Conservation (phyloP, 2,888 invertebrate genomes). For the Colostygia pectinataria region DNA sequence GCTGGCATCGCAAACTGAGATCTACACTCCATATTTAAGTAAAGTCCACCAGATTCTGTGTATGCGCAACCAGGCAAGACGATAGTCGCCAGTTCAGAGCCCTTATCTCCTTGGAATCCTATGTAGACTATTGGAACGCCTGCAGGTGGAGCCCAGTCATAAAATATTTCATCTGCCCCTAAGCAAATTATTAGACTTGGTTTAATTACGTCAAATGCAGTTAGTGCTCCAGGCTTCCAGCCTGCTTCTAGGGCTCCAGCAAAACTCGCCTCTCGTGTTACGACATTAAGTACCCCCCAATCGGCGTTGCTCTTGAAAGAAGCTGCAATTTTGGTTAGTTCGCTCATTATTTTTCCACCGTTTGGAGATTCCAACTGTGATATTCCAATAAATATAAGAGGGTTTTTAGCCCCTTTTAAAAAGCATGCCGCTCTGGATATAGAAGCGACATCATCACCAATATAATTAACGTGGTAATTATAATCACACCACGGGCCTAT, state of each 20-base stretch:
- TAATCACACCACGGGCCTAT: conserved; percentile 95
- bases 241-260: conserved; percentile 98
- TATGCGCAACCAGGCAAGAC: conserved; percentile 98
- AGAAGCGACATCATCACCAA: conserved; percentile 47
- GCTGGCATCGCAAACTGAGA: conserved; percentile 94
- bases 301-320: conserved; percentile 28
- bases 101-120: conserved; percentile 97
- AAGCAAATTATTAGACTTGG: conserved; percentile 93
- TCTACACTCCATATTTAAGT: conserved; percentile 97
- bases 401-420: conserved; percentile 52
- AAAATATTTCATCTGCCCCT: conserved; percentile 94
- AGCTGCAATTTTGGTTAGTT: conserved; percentile 37
- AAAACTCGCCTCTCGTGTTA: conserved; percentile 95
- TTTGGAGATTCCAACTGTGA: conserved; percentile 46
- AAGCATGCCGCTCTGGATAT: conserved; percentile 34
- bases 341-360: conserved; percentile 48
- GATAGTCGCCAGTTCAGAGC: conserved; percentile 94
- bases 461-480: conserved; percentile 85
- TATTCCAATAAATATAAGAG: conserved; percentile 67
- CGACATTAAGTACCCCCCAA: conserved; percentile 89
- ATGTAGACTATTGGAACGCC: conserved; percentile 92
- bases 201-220: conserved; percentile 80
- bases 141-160: conserved; percentile 89
- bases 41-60: conserved; percentile 97
- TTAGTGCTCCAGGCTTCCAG: conserved; percentile 88